These are phyloP conservation scores for Achatina immaculata DNA, from an alignment of 1,140 invertebrate genomes.

Conservation along the genomic window DNA sequence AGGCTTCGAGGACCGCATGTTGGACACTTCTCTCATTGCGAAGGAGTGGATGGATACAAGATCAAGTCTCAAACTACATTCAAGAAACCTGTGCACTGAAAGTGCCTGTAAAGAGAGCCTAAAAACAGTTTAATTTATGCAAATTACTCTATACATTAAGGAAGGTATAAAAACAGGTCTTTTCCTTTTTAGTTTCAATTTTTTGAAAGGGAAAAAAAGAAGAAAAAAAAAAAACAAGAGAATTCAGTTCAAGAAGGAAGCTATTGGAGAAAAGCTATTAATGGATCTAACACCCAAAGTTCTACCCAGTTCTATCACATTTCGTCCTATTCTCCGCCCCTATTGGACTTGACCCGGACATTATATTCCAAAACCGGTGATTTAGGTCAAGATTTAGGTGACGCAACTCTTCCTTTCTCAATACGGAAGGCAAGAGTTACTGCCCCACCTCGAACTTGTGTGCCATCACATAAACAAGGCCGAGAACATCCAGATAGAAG, in stretches of 20 bases:
- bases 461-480: constrained; percentile 21
- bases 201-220: not conserved
- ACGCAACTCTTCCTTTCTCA: constrained; percentile 27
- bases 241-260: no score
- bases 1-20: no score
- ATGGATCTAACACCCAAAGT: not conserved
- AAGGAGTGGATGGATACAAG: no score
- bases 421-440: constrained; percentile 26
- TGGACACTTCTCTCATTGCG: no score
- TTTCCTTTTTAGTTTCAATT: no score
- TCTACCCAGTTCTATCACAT: constrained; percentile 1
- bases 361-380: not conserved
- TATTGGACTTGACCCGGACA: constrained; percentile 3
- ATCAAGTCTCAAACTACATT: no score
- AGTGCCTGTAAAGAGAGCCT: no score
- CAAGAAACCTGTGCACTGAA: no score
- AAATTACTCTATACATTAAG: no score
- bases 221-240: no score
- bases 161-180: no score
- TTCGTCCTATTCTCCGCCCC: not conserved
- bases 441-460: not conserved
- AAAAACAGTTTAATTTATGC: no score
- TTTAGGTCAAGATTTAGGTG: constrained; percentile 11
- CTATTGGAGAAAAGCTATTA: not conserved
- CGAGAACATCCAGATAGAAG: not conserved